phyloP scores from a whole-genome alignment of 2,888 invertebrate species.

The Atethmia centrago region DNA sequence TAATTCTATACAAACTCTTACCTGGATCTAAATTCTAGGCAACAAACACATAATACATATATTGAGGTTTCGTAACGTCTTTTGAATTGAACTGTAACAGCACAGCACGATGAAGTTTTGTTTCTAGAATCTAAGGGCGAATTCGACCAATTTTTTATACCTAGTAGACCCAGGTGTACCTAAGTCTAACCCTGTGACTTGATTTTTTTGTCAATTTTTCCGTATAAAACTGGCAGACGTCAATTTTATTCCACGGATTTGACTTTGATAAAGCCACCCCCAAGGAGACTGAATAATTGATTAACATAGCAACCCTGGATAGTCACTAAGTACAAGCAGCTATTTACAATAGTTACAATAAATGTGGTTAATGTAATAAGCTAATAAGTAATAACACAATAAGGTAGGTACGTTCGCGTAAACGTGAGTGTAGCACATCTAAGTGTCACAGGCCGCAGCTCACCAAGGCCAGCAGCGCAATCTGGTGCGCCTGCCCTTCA shows the following conservation, averaged over 20 bases:
- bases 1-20: constrained; percentile 54
- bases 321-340: neutral
- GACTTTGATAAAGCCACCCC: neutral
- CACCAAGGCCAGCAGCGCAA: constrained; percentile 65
- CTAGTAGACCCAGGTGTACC: no score
- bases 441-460: constrained; percentile 49
- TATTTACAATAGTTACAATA: neutral
- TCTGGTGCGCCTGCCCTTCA: constrained; percentile 76
- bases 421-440: constrained; percentile 53
- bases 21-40: constrained; percentile 55
- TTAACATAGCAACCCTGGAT: neutral
- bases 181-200: neutral
- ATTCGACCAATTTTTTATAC: no score
- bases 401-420: constrained; percentile 12
- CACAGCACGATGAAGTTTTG: neutral
- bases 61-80: neutral
- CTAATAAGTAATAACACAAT: neutral
- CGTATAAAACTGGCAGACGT: neutral
- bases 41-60: neutral
- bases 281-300: neutral
- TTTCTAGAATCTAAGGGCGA: neutral
- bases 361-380: neutral
- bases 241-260: neutral
- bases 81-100: constrained; percentile 13
- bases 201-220: neutral